These are phyloP conservation scores for Idaea aversata DNA, from an alignment of 2,888 invertebrate genomes.

Conservation along the genomic window DNA sequence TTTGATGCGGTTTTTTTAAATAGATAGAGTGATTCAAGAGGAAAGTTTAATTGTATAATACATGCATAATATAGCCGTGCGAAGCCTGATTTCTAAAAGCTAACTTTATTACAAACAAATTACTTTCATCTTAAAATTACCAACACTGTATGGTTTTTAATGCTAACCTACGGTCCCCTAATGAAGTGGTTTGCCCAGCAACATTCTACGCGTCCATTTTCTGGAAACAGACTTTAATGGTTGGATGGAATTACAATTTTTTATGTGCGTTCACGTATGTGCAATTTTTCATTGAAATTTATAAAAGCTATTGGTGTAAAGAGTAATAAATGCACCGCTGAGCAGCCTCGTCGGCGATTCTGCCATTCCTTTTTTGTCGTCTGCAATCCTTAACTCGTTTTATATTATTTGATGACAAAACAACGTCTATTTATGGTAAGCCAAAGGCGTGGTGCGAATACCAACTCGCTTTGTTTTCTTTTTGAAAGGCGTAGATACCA, in stretches of 20 bases:
- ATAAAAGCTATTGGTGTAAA: conserved; percentile 52
- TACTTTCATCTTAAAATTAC: background rate
- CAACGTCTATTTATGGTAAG: conserved; percentile 49
- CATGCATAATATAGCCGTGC: too few species aligned
- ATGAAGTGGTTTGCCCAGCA: conserved; percentile 55
- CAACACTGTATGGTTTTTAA: conserved; percentile 12
- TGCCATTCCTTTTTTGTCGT: conserved; percentile 54
- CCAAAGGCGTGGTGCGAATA: conserved; percentile 41
- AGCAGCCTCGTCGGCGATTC: conserved; percentile 46
- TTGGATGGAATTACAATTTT: conserved; percentile 63
- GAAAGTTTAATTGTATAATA: too few species aligned
- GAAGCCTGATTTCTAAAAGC: background rate
- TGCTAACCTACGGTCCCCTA: conserved; percentile 47
- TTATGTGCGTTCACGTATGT: conserved; percentile 48
- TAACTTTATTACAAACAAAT: background rate
- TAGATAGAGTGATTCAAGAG: too few species aligned
- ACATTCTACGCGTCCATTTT: conserved; percentile 67
- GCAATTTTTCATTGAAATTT: conserved; percentile 76
- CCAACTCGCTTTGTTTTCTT: conserved; percentile 24
- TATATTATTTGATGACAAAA: conserved; percentile 60
- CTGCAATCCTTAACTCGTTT: conserved; percentile 56
- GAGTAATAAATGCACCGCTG: conserved; percentile 55
- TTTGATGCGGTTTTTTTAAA: too few species aligned
- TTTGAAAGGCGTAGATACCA: background rate
- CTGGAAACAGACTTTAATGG: conserved; percentile 69